These are phyloP conservation scores for Nerophis ophidion DNA, from an alignment of 2,113 vertebrate genomes.

Conservation along the genomic window DNA sequence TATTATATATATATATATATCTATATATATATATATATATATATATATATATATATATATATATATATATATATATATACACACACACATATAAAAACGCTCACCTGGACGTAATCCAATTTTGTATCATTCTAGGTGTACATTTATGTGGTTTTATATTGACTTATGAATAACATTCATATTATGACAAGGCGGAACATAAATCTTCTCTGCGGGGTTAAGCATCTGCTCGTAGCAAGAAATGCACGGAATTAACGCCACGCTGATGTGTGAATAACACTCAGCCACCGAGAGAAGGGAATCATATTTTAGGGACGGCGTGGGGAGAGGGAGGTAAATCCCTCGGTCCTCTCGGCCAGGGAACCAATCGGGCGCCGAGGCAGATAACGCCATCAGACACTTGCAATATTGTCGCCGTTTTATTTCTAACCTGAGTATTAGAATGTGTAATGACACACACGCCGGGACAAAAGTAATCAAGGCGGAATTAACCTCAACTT, in stretches of 20 bases:
- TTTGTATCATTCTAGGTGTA: too few relatives aligned
- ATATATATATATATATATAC: too few relatives aligned
- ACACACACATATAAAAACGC: too few relatives aligned
- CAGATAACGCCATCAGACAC: constrained; percentile 70
- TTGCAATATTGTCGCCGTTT: constrained; percentile 62
- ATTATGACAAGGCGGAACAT: too few relatives aligned
- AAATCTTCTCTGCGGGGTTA: too few relatives aligned
- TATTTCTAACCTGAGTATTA: constrained; percentile 62
- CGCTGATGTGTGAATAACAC: constrained; percentile 69
- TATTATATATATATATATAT: too few relatives aligned
- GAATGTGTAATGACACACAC: constrained; percentile 49
- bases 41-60: too few relatives aligned
- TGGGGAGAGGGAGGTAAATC: constrained; percentile 72
- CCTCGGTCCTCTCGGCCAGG: constrained; percentile 71
- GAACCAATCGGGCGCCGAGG: constrained; percentile 68
- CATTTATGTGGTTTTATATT: too few relatives aligned
- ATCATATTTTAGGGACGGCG: constrained; percentile 73
- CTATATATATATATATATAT: too few relatives aligned
- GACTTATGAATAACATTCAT: too few relatives aligned
- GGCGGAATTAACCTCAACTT: constrained; percentile 48
- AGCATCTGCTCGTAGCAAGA: too few relatives aligned
- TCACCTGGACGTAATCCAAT: too few relatives aligned
- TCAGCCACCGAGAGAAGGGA: constrained; percentile 63
- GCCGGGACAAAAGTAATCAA: constrained; percentile 59
- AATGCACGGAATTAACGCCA: constrained; percentile 46